phyloP scores from a whole-genome alignment of 2,888 invertebrate genomes.

The Metallyticus violacea region DNA sequence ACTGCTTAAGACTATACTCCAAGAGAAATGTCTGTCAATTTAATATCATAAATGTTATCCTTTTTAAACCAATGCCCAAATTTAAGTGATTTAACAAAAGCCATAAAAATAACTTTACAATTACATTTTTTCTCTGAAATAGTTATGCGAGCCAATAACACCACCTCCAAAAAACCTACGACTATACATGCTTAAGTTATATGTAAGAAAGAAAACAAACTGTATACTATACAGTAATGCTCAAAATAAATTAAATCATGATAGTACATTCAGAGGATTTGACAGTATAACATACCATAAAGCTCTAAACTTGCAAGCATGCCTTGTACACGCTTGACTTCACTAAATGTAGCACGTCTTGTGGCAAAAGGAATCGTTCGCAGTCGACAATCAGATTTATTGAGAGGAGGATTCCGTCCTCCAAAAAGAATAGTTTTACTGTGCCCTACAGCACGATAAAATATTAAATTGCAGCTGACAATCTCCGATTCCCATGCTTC shows the following conservation, averaged over 20 bases:
- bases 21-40: no score
- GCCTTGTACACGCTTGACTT: slow-evolving; percentile 71
- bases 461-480: slow-evolving; percentile 63
- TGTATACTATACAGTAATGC: no score
- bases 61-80: no score
- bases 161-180: no score
- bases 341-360: slow-evolving; percentile 74
- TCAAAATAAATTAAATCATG: neutral
- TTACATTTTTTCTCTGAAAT: no score
- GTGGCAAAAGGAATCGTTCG: slow-evolving; percentile 79
- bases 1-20: no score
- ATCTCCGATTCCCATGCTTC: slow-evolving; percentile 66
- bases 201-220: no score
- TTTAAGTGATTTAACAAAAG: no score
- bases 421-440: slow-evolving; percentile 72
- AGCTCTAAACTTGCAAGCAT: slow-evolving; percentile 63
- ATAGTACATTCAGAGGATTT: neutral
- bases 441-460: slow-evolving; percentile 71
- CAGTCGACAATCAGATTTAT: slow-evolving; percentile 60
- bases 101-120: no score
- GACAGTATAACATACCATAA: slow-evolving; percentile 62
- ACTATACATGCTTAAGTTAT: no score
- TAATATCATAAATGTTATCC: no score
- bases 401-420: slow-evolving; percentile 67
- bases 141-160: no score